Base-by-base conservation (phyloP, 2,888 invertebrate genomes). In the Pandemis corylana region DNA sequence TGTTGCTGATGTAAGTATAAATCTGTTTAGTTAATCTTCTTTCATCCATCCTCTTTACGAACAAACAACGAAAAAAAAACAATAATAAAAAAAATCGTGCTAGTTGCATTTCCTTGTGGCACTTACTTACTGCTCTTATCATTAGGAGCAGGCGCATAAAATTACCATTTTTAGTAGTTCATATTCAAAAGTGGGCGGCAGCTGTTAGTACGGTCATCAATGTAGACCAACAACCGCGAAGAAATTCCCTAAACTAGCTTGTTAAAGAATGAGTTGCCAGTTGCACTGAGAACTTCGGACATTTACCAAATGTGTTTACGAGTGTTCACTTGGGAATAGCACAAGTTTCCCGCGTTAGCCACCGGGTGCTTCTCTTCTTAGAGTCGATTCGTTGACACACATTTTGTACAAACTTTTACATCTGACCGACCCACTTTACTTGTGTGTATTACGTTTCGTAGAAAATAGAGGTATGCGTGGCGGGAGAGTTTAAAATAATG, bases 361-460 rank as follows among this genome's bases (percentile, higher is more conserved):
- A 12, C 67, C 53, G 66, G 53, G 41, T 67, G 67, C 41, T n/a
- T 36, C 13, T 51, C n/a, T 51, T 53, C 56, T 10, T 28, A 5
- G 12, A 13, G 12, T 46, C 46, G 12, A 56, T 68, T 68, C 63
- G 56, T 73, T 73, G 73, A 73, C 73, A 68, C 20, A 73, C 56
- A 73, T 73, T 36, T 61, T 42, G 44, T 36, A 15, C 63, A 64
- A 68, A 68, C 46, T 73, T 63, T 68, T 42, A 36, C 63, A 53
- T 46, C 46, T 68, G 68, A 66, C 49, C 53, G 61, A 68, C 67
- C 49, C 49, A 72, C 15, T 67, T 36, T 28, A 42, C 15, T 13
- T 5, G 66, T 66, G 20, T 53, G 28, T 65, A n/a, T 53, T 53
- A 53, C 41, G 49, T 62, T 62, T n/a, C 42, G 42, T 62, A 62